Base-by-base conservation (phyloP, 2,113 vertebrate genomes). In the Rostratula benghalensis region DNA sequence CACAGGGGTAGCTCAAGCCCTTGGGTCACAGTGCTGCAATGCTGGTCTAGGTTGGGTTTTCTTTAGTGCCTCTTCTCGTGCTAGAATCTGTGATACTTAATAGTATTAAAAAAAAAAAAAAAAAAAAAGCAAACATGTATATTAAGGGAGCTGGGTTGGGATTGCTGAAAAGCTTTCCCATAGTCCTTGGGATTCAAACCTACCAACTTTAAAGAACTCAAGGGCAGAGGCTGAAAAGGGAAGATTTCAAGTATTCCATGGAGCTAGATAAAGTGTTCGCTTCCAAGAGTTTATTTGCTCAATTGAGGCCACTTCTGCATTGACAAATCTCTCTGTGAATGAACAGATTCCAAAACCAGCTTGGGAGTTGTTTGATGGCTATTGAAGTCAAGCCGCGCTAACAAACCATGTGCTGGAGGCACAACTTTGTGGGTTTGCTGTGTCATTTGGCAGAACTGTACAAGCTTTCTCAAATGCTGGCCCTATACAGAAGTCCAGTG, bases 401-500 rank as follows among this genome's bases (percentile, higher is more conserved):
- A 53, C 73, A 91, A 64, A 53, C 76, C 70, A 41, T 59, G 45
- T 84, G 86, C 89, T 87, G 8, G 74, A 82, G 77, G 60, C 81
- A 75, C 53, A 46, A 86, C 91, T 96, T 91, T 89, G 86, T 92
- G 85, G 73, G 50, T 79, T 94, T 89, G 68, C 88, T 86, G n/a
- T 83, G 74, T 68, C 11, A 30, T 81, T 90, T 95, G 88, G 87
- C 33, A 3, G 11, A 27, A 41, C 61, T 51, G 53, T 39, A 22
- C 33, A 25, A 45, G 50, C 65, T 89, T 78, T 93, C 59, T 82
- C 37, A 53, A 41, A 33, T 78, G 83, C 64, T 83, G 85, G 63
- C 83, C 45, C 31, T 65, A 1, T 27, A 20, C 35, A 84, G 77
- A 81, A 87, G 69, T 79, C 61, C 61, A 69, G 77, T 54, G 67